Evolutionary conservation across 2,888 invertebrate species (phyloP).

Genomic region (Phytoseiulus persimilis): DNA sequence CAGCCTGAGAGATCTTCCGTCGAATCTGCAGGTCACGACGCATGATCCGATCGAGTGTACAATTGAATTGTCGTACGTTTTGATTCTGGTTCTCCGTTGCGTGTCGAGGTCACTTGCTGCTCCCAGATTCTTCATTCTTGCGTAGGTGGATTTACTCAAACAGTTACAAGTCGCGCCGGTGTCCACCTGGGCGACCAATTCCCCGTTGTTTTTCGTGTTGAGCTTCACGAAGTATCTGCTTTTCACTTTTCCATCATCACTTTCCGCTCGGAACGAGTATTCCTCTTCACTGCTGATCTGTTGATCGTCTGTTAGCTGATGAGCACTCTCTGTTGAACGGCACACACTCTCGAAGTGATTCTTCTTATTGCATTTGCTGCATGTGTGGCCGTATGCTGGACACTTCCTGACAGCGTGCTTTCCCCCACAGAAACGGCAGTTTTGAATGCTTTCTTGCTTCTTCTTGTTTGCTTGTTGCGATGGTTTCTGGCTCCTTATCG

Average conservation of each 20-base stretch:
- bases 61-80: not conserved
- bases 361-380: not conserved
- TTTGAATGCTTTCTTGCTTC: too few species aligned
- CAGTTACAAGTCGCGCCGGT: not conserved
- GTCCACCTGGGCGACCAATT: not conserved
- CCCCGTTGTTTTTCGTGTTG: not conserved
- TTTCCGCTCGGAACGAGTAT: not conserved
- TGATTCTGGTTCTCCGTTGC: not conserved
- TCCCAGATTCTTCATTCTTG: not conserved
- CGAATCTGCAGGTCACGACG: not conserved
- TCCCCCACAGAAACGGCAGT: not conserved
- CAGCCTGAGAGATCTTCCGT: not conserved
- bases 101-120: not conserved
- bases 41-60: not conserved
- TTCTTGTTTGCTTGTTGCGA: too few species aligned
- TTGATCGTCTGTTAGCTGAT: not conserved
- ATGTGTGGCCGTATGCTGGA: not conserved
- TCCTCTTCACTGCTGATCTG: not conserved
- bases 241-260: not conserved
- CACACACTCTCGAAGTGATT: not conserved
- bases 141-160: not conserved
- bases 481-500: too few species aligned
- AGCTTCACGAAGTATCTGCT: not conserved
- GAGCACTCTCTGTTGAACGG: not conserved
- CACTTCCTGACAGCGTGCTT: not conserved